Evolutionary conservation across 2,888 invertebrate species (phyloP).

Genomic region (Volucella zonaria): DNA sequence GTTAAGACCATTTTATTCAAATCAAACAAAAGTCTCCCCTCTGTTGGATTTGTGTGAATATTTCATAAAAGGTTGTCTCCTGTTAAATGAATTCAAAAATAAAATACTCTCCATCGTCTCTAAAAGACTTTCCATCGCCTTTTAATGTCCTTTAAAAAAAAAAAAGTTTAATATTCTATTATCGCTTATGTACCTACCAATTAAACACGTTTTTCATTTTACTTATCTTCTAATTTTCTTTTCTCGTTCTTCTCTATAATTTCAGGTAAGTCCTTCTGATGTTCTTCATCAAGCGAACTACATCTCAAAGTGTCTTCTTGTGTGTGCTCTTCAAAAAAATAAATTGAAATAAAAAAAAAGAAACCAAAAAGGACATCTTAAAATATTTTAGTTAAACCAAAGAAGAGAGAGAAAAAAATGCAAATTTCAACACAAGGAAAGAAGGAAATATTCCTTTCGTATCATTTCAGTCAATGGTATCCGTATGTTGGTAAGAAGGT

Average conservation of each 20-base stretch:
- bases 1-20: too few relatives aligned
- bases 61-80: too few relatives aligned
- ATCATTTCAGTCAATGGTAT: too few relatives aligned
- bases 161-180: conserved; percentile 16
- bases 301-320: conserved; percentile 46
- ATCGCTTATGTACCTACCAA: conserved; percentile 7
- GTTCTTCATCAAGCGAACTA: conserved; percentile 38
- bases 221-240: neutral
- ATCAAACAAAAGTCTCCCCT: too few relatives aligned
- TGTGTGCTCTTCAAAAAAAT: conserved; percentile 59
- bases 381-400: conserved; percentile 10
- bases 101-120: neutral
- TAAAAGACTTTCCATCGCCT: neutral
- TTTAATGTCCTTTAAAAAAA: neutral
- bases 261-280: conserved; percentile 62
- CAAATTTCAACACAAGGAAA: conserved; percentile 61
- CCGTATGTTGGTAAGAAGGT: conserved; percentile 36
- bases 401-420: conserved; percentile 3
- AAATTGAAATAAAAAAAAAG: neutral
- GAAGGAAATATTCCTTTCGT: neutral
- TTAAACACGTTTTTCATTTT: neutral
- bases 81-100: too few relatives aligned
- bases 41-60: too few relatives aligned
- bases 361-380: conserved; percentile 40
- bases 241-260: conserved; percentile 33